Evolutionary conservation across 2,797 vertebrate genomes (phyloP).

Genomic region (Buphagus erythrorhynchus): DNA sequence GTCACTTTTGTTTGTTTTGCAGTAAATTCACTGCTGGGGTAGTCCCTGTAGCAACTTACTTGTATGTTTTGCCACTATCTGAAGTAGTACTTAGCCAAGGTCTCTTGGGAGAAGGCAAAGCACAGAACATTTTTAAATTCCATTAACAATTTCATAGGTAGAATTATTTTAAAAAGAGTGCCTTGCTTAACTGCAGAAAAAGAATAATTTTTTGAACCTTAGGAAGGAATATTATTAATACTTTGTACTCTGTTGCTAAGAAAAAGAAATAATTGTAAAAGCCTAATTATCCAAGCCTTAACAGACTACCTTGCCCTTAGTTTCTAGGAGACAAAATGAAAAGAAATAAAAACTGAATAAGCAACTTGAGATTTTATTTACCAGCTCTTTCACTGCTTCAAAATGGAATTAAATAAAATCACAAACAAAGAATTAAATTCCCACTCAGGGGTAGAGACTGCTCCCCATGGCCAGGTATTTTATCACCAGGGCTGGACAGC

Average conservation of each 20-base stretch:
- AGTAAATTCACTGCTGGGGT: conserved; percentile 37
- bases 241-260: background rate
- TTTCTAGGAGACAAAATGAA: background rate
- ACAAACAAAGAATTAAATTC: background rate
- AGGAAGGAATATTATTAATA: background rate
- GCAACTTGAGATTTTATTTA: background rate
- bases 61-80: background rate
- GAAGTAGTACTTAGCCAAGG: background rate
- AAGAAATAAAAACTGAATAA: background rate
- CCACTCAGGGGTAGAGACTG: background rate
- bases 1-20: conserved; percentile 59
- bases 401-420: background rate
- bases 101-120: background rate
- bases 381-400: background rate
- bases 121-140: background rate
- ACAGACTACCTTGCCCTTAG: background rate
- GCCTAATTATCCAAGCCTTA: background rate
- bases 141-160: background rate
- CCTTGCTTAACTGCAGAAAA: background rate
- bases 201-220: background rate
- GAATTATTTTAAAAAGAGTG: background rate
- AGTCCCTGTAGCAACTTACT: conserved; percentile 22
- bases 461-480: background rate
- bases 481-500: background rate
- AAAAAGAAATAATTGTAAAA: background rate